A percentile compares a stretch with the other conserved stretches of the same genome.
Conservation (phyloP, 2,113 vertebrate genomes). For the Mixornis gularis region DNA sequence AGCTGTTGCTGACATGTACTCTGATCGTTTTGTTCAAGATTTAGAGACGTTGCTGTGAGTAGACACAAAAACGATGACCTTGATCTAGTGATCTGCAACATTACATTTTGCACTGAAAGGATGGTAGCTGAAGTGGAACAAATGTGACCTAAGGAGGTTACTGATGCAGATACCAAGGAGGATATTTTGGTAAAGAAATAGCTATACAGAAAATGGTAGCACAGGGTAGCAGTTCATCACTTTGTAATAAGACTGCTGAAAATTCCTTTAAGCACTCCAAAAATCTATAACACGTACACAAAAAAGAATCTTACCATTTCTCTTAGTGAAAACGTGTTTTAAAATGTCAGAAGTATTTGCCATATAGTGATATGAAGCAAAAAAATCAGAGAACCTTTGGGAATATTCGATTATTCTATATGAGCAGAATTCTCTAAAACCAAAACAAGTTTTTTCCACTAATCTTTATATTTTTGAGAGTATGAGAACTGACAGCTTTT, state of each 20-base stretch:
- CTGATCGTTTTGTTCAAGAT: background rate
- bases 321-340: background rate
- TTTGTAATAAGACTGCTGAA: background rate
- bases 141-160: slow-evolving; percentile 38
- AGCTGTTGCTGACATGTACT: background rate
- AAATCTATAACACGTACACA: background rate
- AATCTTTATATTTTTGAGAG: background rate
- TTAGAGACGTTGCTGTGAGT: slow-evolving; percentile 39
- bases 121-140: slow-evolving; percentile 24
- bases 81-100: slow-evolving; percentile 43
- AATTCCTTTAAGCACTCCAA: background rate
- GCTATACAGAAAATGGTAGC: background rate
- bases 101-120: slow-evolving; percentile 38
- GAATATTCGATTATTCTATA: background rate
- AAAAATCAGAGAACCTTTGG: background rate
- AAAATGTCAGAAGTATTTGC: background rate
- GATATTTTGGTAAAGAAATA: background rate
- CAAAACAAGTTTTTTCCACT: background rate
- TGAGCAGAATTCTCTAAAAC: background rate
- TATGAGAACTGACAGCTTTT: background rate
- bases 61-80: slow-evolving; percentile 41
- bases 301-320: background rate
- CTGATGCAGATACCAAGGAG: slow-evolving; percentile 8
- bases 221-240: background rate
- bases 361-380: background rate